These are phyloP conservation scores for Lordiphosa andalusiaca DNA, from an alignment of 2,888 invertebrate species.

Conservation along the genomic window DNA sequence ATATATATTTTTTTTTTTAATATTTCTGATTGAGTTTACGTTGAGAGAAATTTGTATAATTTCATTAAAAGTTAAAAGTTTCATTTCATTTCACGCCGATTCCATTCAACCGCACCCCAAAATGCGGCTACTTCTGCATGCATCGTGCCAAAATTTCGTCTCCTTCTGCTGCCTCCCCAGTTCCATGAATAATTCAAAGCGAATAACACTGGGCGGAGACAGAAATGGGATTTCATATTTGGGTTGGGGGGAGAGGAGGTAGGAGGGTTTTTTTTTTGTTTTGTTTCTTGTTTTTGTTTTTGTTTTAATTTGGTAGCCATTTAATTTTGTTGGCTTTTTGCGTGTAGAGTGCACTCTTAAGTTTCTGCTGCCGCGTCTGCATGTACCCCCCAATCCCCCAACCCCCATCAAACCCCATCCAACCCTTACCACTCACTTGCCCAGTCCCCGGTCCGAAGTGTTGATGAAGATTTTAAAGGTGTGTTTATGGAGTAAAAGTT, in stretches of 20 bases:
- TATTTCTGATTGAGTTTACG: no score
- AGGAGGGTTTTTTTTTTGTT: not conserved
- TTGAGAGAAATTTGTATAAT: no score
- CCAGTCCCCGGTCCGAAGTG: no score
- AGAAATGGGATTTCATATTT: not conserved
- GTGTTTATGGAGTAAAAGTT: no score
- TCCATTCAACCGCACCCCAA: no score
- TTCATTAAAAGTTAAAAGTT: conserved; percentile 1
- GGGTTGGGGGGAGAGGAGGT: not conserved
- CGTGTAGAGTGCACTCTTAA: not conserved
- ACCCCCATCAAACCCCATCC: no score
- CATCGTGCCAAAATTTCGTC: not conserved
- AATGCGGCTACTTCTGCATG: no score
- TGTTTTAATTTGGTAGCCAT: not conserved
- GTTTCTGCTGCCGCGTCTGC: no score
- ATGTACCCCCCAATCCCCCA: no score
- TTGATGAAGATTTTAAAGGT: no score
- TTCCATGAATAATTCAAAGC: conserved; percentile 9
- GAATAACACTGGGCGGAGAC: conserved; percentile 3
- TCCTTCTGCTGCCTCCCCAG: not conserved
- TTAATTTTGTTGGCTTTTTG: not conserved
- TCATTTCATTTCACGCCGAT: not conserved
- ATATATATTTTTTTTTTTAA: no score
- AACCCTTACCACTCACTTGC: no score
- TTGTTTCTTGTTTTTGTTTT: not conserved